Evolutionary conservation across 2,797 vertebrate species (phyloP).

Genomic region (Fistularia tabacaria): DNA sequence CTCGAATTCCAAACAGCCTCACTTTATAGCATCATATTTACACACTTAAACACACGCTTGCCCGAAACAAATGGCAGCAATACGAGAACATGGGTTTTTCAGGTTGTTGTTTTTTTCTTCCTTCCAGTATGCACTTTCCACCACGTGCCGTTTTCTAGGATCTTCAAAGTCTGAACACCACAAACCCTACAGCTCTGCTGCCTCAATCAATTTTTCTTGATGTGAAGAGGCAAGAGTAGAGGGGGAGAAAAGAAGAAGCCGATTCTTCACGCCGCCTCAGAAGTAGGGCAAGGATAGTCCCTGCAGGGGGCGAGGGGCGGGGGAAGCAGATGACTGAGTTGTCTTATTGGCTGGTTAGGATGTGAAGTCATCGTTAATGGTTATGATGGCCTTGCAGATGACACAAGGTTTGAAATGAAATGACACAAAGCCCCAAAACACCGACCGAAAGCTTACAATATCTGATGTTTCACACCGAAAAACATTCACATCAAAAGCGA

Average conservation of each 20-base stretch:
- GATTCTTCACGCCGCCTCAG: constrained; percentile 67
- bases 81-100: constrained; percentile 15
- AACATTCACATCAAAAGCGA: constrained; percentile 34
- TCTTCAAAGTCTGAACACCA: constrained; percentile 51
- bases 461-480: constrained; percentile 17
- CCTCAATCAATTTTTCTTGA: constrained; percentile 61
- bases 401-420: constrained; percentile 22
- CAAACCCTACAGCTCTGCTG: constrained; percentile 41
- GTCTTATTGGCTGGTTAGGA: constrained; percentile 54
- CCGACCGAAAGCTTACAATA: constrained; percentile 14
- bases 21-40: too few relatives aligned
- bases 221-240: constrained; percentile 33
- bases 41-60: constrained; percentile 12
- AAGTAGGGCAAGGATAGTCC: constrained; percentile 74
- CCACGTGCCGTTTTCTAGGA: constrained; percentile 41
- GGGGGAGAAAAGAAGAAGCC: constrained; percentile 43
- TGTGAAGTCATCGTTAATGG: constrained; percentile 46
- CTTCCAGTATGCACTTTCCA: constrained; percentile 14
- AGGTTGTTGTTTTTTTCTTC: constrained; percentile 5
- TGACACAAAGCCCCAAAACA: constrained; percentile 13
- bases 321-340: constrained; percentile 18
- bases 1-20: too few relatives aligned
- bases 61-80: constrained; percentile 15
- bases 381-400: constrained; percentile 19
- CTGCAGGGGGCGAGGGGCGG: constrained; percentile 44